Base-by-base conservation (phyloP, 2,113 vertebrate species). In the Megaleporinus macrocephalus region DNA sequence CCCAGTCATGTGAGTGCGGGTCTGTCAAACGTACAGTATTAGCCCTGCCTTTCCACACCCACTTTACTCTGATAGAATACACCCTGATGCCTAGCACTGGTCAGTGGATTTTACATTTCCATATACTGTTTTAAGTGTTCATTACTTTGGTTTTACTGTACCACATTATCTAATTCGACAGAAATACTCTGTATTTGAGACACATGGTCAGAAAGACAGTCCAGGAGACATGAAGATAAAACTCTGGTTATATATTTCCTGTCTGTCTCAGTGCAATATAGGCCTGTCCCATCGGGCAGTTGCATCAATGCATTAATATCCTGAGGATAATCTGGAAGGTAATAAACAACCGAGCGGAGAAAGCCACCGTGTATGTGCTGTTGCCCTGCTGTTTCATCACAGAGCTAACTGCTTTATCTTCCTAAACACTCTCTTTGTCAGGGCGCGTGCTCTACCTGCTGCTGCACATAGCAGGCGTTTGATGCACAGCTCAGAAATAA, bases 401-500 rank as follows among this genome's bases (percentile, higher is more conserved):
- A 47, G 16, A 27, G n/a, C 59, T 27, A 62, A 18, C 33, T 57
- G 65, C 63, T 69, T 78, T 53, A 26, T 44, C 30, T 29, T 44
- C 66, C 14, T 61, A 61, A 26, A 44, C 66, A n/a, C 2, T 20
- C 33, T 70, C 66, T 70, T n/a, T 14, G 66, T 70, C 33, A 6
- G 12, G n/a, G n/a, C 57, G 22, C 36, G 0, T 70, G 66, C 6
- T 51, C 55, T 51, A 14, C 14, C 29, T 33, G 26, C 59, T 30
- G 24, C 53, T 41, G 75, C 26, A 51, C 41, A 77, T 16, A 65
- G 18, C 74, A 26, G 47, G 76, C 24, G 10, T 26, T 68, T 68
- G 66, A 29, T 62, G 69, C 62, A 27, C 47, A 44, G 57, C 5
- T 49, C 24, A 30, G 68, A 49, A 57, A 61, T 26, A n/a, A 29